Conservation (phyloP, 1,140 invertebrate species). For the Cyrtorhinus lividipennis region DNA sequence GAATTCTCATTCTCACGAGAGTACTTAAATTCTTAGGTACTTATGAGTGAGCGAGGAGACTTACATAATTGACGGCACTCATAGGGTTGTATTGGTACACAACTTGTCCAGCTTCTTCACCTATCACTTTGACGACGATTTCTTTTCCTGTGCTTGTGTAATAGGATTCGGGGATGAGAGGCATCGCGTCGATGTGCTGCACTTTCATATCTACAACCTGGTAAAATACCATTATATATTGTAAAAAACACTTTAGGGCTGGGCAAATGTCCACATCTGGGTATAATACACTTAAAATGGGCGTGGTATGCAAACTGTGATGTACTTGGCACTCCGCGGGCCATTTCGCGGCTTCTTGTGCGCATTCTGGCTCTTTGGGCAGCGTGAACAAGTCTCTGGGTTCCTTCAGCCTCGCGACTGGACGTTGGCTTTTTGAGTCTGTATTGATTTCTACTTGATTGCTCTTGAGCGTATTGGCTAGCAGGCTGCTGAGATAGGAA, state of each 20-base stretch:
- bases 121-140: slow-evolving; percentile 64
- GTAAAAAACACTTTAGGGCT: too few relatives aligned
- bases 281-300: too few relatives aligned
- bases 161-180: slow-evolving; percentile 58
- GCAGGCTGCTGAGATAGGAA: slow-evolving; percentile 38
- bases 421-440: slow-evolving; percentile 41
- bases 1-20: too few relatives aligned
- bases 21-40: not conserved
- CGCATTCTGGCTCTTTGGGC: slow-evolving; percentile 45
- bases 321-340: slow-evolving; percentile 71
- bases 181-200: slow-evolving; percentile 56
- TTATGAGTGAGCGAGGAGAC: slow-evolving; percentile 27
- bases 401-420: slow-evolving; percentile 45
- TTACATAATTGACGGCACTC: slow-evolving; percentile 77
- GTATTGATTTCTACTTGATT: slow-evolving; percentile 50
- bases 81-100: slow-evolving; percentile 77
- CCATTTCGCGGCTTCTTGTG: slow-evolving; percentile 66
- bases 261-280: too few relatives aligned
- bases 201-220: slow-evolving; percentile 72
- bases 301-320: not conserved
- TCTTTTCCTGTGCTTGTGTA: slow-evolving; percentile 62
- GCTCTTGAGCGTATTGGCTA: slow-evolving; percentile 42
- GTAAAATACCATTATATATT: too few relatives aligned
- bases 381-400: slow-evolving; percentile 50
- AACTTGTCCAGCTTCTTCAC: slow-evolving; percentile 68